Evolutionary conservation across 2,888 invertebrate genomes (phyloP).

Genomic region (Drepanosiphum platanoidis): DNA sequence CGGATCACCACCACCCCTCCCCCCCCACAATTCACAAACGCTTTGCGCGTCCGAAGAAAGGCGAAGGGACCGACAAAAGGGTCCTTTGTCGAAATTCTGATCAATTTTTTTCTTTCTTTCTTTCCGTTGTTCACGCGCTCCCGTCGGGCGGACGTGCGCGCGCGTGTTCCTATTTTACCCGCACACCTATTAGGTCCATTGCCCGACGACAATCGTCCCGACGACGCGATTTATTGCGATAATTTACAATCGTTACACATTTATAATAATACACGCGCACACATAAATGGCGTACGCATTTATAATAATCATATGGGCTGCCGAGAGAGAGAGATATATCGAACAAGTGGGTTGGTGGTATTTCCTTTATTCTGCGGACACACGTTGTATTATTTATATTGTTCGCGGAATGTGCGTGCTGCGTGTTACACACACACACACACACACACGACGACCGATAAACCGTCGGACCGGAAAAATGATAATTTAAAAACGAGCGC

Average conservation of each 20-base stretch:
- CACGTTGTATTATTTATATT: constrained; percentile 20
- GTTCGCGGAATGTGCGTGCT: neutral
- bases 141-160: neutral
- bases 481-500: constrained; percentile 52
- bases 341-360: neutral
- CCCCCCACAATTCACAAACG: neutral
- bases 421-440: neutral
- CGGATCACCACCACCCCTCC: too few species aligned
- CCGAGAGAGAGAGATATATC: neutral
- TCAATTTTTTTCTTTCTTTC: constrained; percentile 8
- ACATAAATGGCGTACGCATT: neutral
- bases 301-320: neutral
- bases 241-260: constrained; percentile 47
- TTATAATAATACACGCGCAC: neutral
- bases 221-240: constrained; percentile 48
- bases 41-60: neutral
- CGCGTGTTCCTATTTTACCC: neutral
- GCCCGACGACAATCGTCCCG: neutral
- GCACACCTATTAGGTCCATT: neutral
- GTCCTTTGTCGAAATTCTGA: constrained; percentile 29
- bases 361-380: neutral
- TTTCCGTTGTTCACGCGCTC: neutral
- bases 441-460: neutral
- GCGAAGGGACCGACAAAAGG: neutral
- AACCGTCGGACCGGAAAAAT: constrained; percentile 54